Evolutionary conservation across 1,140 invertebrate genomes (phyloP), one percentile per base, ranked within the genome.

Genomic region (Carcinoscorpius rotundicauda): DNA sequence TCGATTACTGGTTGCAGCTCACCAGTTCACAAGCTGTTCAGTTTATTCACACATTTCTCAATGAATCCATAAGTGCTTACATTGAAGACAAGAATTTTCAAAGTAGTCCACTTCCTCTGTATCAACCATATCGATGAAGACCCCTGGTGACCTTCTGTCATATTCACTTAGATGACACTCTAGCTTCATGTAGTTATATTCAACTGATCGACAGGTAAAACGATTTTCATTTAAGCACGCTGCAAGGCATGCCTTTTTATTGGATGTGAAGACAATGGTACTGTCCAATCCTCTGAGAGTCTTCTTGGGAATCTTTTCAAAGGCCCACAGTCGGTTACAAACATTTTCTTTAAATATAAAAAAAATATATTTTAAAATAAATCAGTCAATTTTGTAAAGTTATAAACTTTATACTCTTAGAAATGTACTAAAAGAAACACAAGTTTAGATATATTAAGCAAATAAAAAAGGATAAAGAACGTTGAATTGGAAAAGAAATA

Each of bases 71-170:
- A 49, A 69, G 55, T 6, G 70, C 71, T 69, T 69, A 71, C 72
- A 64, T 62, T 69, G 89, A 68, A 95, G 78, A 73, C 92, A 96
- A n/a, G 94, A 80, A 78, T 95, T 96, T 79, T 96, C 93, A 75
- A 95, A 96, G 74, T 95, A 96, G 76, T 96, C 93, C 4, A 93
- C 88, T 49, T 91, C 92, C 71, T 88, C 87, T 3, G 89, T 88
- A 71, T 95, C 91, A 3, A 90, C 85, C 66, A 95, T 85, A 72
- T 92, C 88, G 49, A 73, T 68, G n/a, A 69, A 67, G 3, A 71
- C 88, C 0, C 86, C 87, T 1, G 86, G 88, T 0, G 89, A 89
- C 67, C 92, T 81, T 29, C 93, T 79, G 75, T 95, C 92, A 4
- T 88, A 86, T 73, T 94, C 91, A 73, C 88, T 91, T 10, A 95